Evolutionary conservation across 2,888 invertebrate species (phyloP).

Genomic region (Archips xylosteana): DNA sequence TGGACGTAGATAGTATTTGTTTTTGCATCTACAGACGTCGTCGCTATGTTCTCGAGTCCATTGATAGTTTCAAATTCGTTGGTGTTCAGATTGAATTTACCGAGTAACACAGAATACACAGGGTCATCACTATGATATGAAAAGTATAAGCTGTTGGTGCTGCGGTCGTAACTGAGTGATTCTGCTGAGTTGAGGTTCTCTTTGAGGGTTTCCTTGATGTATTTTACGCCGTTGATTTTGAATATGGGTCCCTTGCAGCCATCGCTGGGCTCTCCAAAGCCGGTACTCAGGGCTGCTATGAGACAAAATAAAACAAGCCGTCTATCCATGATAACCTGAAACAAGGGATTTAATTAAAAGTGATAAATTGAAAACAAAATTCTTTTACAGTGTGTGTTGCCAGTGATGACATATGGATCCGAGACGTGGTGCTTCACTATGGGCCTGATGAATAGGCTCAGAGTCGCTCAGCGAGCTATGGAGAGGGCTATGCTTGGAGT

Average conservation of each 20-base stretch:
- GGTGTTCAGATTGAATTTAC: not conserved
- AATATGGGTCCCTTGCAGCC: not conserved
- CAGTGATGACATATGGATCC: too few species aligned
- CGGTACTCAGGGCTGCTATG: not conserved
- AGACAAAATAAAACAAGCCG: not conserved
- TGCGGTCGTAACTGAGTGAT: not conserved
- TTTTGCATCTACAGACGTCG: not conserved
- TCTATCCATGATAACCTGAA: not conserved
- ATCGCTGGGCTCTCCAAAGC: not conserved
- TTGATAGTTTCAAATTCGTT: not conserved
- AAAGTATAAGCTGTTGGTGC: not conserved
- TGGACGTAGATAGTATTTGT: not conserved
- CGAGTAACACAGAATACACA: not conserved
- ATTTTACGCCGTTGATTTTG: not conserved
- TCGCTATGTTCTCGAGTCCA: not conserved
- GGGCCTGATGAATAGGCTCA: too few species aligned
- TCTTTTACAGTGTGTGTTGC: too few species aligned
- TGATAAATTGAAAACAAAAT: too few species aligned
- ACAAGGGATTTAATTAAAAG: not conserved
- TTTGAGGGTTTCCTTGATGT: not conserved
- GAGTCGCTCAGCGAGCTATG: too few species aligned
- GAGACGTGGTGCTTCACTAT: too few species aligned
- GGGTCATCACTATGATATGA: not conserved
- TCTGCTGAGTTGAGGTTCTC: not conserved
- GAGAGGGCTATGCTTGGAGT: too few species aligned